Percentiles rank a stretch among this genome's conserved stretches.
Evolutionary conservation across 2,888 invertebrate genomes (phyloP).

Genomic region (Trachelus troglodyta): DNA sequence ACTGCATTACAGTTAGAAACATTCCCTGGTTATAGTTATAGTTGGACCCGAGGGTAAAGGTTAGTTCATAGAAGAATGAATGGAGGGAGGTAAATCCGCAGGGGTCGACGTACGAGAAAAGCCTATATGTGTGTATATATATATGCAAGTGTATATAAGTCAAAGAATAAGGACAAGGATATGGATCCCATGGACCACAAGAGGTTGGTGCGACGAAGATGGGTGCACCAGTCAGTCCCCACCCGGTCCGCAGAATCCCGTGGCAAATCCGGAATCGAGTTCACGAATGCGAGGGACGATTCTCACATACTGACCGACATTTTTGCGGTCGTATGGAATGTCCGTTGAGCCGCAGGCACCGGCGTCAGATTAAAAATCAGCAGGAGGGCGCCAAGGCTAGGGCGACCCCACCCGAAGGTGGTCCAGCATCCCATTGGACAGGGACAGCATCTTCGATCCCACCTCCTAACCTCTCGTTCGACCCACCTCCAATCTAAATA

Average conservation of each 20-base stretch:
- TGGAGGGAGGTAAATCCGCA: not conserved
- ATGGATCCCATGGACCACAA: not conserved
- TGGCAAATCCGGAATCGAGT: slow-evolving; percentile 21
- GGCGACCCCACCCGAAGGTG: not conserved
- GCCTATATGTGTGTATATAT: not conserved
- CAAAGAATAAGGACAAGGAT: not conserved
- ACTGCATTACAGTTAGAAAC: not conserved
- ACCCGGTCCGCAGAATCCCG: slow-evolving; percentile 12
- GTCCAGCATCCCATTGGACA: not conserved
- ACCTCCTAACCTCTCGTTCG: not conserved
- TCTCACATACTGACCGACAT: slow-evolving; percentile 47
- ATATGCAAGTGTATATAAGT: not conserved
- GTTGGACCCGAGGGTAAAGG: not conserved
- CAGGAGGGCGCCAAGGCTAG: not conserved
- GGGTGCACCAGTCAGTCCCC: not conserved
- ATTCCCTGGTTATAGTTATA: not conserved
- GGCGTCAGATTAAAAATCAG: slow-evolving; percentile 42
- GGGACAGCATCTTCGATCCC: not conserved
- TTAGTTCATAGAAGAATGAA: not conserved
- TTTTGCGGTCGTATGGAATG: slow-evolving; percentile 46
- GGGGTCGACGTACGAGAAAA: not conserved
- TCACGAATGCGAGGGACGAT: slow-evolving; percentile 34
- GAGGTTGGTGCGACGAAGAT: not conserved
- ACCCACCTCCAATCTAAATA: not conserved
- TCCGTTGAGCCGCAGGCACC: slow-evolving; percentile 20